Evolutionary conservation across 2,113 vertebrate genomes (phyloP).

Genomic region (Elachura formosa): DNA sequence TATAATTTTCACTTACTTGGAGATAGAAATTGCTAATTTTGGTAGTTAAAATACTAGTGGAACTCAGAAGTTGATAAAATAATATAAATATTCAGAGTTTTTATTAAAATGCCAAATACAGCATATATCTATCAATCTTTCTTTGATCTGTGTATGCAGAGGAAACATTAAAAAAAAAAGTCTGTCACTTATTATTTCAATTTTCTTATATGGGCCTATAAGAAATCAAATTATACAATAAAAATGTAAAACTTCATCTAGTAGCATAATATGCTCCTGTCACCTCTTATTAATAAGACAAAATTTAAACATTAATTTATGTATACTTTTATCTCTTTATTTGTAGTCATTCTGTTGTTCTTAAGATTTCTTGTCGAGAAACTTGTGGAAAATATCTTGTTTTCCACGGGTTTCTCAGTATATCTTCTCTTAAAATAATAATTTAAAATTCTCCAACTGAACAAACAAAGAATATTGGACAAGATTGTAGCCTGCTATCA

Average conservation of each 20-base stretch:
- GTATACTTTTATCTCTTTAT: conserved; percentile 19
- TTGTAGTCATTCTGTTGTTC: not conserved
- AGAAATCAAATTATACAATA: conserved; percentile 44
- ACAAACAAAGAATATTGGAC: not conserved
- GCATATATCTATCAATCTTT: conserved; percentile 13
- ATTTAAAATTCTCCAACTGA: not conserved
- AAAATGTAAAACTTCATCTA: conserved; percentile 45
- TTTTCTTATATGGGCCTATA: conserved; percentile 12
- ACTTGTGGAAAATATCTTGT: not conserved
- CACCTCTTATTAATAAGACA: conserved; percentile 40
- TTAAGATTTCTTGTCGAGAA: not conserved
- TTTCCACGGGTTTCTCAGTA: not conserved
- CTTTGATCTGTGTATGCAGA: conserved; percentile 40
- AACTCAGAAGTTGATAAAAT: conserved; percentile 30
- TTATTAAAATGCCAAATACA: conserved; percentile 31
- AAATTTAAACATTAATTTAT: conserved; percentile 44
- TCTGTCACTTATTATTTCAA: conserved; percentile 37
- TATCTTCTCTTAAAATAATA: not conserved
- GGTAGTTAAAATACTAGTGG: not conserved
- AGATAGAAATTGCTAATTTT: conserved; percentile 42
- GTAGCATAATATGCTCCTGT: conserved; percentile 11
- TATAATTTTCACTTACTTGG: conserved; percentile 23
- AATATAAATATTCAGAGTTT: conserved; percentile 33
- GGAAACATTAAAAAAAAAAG: not conserved
- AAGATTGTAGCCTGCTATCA: not conserved